Base-by-base conservation (phyloP, 2,888 invertebrate species). In the Drosophila peninsularis region DNA sequence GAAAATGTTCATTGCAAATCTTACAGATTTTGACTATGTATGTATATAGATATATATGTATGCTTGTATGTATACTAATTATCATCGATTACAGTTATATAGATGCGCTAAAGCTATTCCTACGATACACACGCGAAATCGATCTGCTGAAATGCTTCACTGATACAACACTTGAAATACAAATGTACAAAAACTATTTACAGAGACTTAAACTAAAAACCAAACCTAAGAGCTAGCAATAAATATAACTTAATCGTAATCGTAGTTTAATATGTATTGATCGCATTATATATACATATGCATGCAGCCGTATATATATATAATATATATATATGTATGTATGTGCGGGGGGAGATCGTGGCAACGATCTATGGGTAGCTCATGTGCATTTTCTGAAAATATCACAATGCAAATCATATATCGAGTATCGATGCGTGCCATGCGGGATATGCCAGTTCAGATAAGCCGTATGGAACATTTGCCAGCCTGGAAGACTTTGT, bases 401-500 rank as follows among this genome's bases (percentile, higher is more conserved):
- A 83, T 83, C 83, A 83, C 83, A 83, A 86, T 83, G 82, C 75
- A 71, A 75, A 75, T 75, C 39, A n/a, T 39, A 61, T 61, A 52
- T 56, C 53, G 55, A 32, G 44, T 58, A 69, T 65, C 69, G 57
- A 47, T 45, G 56, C 49, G 58, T 41, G 53, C 53, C 56, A 10
- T 30, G 30, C 30, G 66, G 63, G 87, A 83, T 82, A 83, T 83
- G 82, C 74, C 67, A 69, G 61, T 82, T 61, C 37, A 32, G 49
- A 50, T 47, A 47, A 45, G 47, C 70, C 69, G 58, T 71, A 71
- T 75, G 82, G 85, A 80, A 81, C 79, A 73, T 73, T 73, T 66
- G 66, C 60, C 65, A 69, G 75, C 73, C 64, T 89, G 90, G 90
- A 90, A 90, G 90, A 90, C 90, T 83, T 82, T 70, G 36, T 55